Evolutionary conservation across 2,797 vertebrate genomes (phyloP).

Genomic region (Xenopus petersii): DNA sequence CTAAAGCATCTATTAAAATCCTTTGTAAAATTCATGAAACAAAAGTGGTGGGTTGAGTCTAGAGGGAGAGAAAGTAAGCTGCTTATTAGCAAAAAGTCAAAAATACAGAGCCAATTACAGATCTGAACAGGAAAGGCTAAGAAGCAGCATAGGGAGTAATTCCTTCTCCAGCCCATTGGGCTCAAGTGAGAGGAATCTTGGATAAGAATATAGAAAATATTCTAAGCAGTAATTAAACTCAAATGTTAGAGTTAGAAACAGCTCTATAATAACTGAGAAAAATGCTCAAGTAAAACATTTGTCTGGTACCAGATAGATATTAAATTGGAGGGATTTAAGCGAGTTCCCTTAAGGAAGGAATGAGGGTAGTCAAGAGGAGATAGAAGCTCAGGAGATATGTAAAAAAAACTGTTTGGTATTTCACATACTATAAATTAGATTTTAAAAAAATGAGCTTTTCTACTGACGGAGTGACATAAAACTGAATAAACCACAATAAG

Average conservation of each 20-base stretch:
- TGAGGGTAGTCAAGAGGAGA: constrained; percentile 80
- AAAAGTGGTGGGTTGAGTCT: constrained; percentile 99
- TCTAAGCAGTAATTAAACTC: constrained; percentile 97
- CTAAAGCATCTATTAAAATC: constrained; percentile 99
- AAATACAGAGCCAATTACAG: constrained; percentile 99
- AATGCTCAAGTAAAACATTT: constrained; percentile 91
- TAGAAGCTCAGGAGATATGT: constrained; percentile 98
- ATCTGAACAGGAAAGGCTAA: constrained; percentile 93
- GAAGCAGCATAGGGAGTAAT: constrained; percentile 95
- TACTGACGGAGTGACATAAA: constrained; percentile 91
- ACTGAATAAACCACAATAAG: constrained; percentile 99
- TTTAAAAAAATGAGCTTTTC: constrained; percentile 90
- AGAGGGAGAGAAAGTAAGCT: constrained; percentile 99
- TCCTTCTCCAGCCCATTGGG: constrained; percentile 87
- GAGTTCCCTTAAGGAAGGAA: constrained; percentile 89
- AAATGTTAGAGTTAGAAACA: constrained; percentile 96
- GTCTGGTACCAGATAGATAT: constrained; percentile 89
- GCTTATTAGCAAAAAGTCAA: constrained; percentile 99
- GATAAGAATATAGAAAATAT: constrained; percentile 81
- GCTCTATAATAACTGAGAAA: constrained; percentile 93
- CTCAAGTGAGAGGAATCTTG: constrained; percentile 81
- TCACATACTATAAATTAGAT: constrained; percentile 99
- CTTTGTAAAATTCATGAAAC: constrained; percentile 99
- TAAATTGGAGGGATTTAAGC: constrained; percentile 99
- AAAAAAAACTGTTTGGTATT: constrained; percentile 95